phyloP scores from a whole-genome alignment of 2,113 vertebrate genomes.

The Emydura subglobosa region DNA sequence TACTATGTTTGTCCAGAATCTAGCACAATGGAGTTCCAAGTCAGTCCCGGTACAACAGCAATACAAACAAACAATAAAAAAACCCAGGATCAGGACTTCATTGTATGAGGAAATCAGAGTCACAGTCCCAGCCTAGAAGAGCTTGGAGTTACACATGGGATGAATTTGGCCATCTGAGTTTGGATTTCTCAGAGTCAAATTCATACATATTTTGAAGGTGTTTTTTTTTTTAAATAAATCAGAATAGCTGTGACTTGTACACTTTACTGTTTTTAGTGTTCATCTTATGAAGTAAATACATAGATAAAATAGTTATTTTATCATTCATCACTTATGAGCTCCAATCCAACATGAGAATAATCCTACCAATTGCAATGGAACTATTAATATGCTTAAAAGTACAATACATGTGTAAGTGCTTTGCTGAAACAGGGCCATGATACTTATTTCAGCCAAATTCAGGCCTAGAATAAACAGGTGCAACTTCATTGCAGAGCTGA shows the following conservation, averaged over 20 bases:
- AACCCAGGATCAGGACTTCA: not conserved
- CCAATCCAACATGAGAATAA: not conserved
- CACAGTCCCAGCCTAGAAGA: not conserved
- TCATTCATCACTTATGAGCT: not conserved
- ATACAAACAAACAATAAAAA: not conserved
- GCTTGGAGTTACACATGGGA: not conserved
- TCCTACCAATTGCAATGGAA: not conserved
- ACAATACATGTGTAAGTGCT: rapidly evolving
- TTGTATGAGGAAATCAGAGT: not conserved
- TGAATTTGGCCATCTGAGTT: not conserved
- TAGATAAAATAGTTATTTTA: not conserved
- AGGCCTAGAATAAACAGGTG: not conserved
- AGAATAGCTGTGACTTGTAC: not conserved
- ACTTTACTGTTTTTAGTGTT: not conserved
- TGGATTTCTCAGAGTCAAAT: not conserved
- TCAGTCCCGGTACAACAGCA: not conserved
- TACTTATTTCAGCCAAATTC: not conserved
- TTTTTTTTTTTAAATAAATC: not conserved
- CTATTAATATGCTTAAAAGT: not conserved
- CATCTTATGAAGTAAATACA: not conserved
- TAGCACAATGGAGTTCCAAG: not conserved
- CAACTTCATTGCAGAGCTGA: not conserved
- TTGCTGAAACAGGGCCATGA: not conserved
- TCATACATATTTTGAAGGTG: not conserved
- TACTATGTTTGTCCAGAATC: not conserved